phyloP scores from a whole-genome alignment of 2,888 invertebrate species.

The Drosophila algonquin region DNA sequence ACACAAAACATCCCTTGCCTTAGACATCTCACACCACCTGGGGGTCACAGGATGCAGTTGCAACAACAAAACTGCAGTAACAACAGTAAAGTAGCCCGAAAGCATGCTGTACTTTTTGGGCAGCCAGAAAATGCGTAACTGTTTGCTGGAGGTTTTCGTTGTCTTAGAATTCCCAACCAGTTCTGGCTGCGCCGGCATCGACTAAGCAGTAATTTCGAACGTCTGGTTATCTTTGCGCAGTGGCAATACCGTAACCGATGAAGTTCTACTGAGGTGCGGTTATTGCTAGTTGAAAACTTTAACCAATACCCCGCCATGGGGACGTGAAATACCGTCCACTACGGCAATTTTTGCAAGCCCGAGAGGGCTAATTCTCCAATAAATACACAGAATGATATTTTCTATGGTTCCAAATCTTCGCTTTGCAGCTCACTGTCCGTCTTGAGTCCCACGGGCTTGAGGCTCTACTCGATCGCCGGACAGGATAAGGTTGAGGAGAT shows the following conservation, averaged over 20 bases:
- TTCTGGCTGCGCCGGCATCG: slow-evolving; percentile 45
- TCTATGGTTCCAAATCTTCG: background rate
- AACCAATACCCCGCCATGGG: slow-evolving; percentile 95
- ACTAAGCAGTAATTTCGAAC: background rate
- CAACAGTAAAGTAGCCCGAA: slow-evolving; percentile 42
- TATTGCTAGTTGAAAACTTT: slow-evolving; percentile 97
- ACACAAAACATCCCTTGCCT: slow-evolving; percentile 9
- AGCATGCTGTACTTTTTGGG: slow-evolving; percentile 49
- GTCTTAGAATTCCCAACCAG: slow-evolving; percentile 66
- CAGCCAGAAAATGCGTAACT: slow-evolving; percentile 15
- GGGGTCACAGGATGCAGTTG: background rate
- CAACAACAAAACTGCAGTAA: background rate
- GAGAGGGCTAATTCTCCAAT: slow-evolving; percentile 83
- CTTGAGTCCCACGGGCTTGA: slow-evolving; percentile 78
- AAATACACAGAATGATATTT: background rate
- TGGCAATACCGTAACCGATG: slow-evolving; percentile 96
- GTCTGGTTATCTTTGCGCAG: slow-evolving; percentile 90
- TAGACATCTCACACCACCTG: background rate
- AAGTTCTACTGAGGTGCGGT: slow-evolving; percentile 94
- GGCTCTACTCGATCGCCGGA: slow-evolving; percentile 81
- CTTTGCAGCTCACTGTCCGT: slow-evolving; percentile 81
- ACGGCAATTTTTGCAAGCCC: slow-evolving; percentile 93
- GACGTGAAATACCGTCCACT: slow-evolving; percentile 94
- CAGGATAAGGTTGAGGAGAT: slow-evolving; percentile 83
- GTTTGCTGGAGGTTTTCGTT: slow-evolving; percentile 14